Evolutionary conservation across 2,113 vertebrate genomes (phyloP), one percentile per base, ranked within the genome.

Genomic region (Amphiprion percula): DNA sequence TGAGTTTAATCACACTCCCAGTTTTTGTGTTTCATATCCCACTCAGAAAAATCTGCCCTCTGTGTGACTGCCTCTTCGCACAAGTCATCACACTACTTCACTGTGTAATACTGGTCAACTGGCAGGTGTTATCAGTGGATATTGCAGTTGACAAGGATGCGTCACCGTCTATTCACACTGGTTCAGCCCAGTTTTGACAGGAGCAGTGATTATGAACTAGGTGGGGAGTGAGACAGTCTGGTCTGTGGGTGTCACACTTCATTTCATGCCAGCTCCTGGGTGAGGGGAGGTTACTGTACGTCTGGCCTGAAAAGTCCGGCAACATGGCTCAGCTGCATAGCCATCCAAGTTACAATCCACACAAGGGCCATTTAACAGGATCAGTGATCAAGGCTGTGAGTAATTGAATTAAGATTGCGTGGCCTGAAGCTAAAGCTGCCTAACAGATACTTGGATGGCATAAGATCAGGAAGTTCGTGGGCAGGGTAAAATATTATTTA

Each of bases 201-300:
- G 68, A 87, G 87, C 74, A 54, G 65, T 83, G 81, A 68, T 84
- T 33, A 69, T 64, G 68, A 87, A 74, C 68, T 64, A 68, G 83
- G 77, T 68, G 55, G 10, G 11, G 86, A 84, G 56, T 28, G 63
- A 82, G 70, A 74, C 80, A 50, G 86, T 82, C 79, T 89, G 87
- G 88, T 89, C 77, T 60, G 90, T 87, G 83, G 86, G 90, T 72
- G 87, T 87, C 79, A 74, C 66, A 44, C 58, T 74, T 55, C 68
- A 61, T 64, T 70, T 74, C 37, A 30, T 61, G 77, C 73, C 70
- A 83, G 71, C 16, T 82, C 62, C 66, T n/a, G 54, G 37, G 54
- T 66, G 58, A 69, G 59, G 41, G 53, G 74, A 67, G 74, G 67
- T 73, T 66, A 79, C 77, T 26, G 61, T 71, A 2, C 56, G 58